phyloP scores from a whole-genome alignment of 2,888 invertebrate genomes.

The Lordiphosa fenestrarum region DNA sequence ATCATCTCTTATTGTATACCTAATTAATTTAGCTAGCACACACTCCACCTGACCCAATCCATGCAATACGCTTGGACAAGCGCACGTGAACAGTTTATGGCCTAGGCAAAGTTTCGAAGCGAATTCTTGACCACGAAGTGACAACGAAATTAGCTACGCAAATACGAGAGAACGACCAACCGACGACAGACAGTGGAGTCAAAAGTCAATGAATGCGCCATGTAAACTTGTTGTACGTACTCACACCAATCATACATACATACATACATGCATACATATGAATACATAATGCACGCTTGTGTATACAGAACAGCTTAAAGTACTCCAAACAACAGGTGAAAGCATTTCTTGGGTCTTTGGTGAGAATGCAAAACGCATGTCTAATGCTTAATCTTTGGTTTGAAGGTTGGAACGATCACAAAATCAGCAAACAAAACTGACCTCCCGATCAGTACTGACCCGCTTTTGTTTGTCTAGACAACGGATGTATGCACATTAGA shows the following conservation, averaged over 20 bases:
- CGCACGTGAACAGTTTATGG: slow-evolving; percentile 22
- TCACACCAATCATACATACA: slow-evolving; percentile 1
- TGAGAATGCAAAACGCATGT: too few relatives aligned
- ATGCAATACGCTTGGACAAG: background rate
- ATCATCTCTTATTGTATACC: too few relatives aligned
- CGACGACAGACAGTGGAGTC: slow-evolving; percentile 40
- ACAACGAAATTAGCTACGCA: slow-evolving; percentile 29
- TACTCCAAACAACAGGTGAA: background rate
- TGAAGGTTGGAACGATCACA: too few relatives aligned
- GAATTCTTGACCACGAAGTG: slow-evolving; percentile 30
- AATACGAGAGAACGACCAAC: slow-evolving; percentile 16
- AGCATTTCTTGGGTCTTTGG: background rate
- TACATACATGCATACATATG: background rate
- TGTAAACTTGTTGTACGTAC: slow-evolving; percentile 31
- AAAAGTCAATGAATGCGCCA: slow-evolving; percentile 62
- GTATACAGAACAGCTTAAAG: background rate
- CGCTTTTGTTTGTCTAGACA: too few relatives aligned
- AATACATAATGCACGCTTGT: slow-evolving; percentile 4
- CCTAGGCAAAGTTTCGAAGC: slow-evolving; percentile 19
- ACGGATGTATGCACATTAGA: too few relatives aligned
- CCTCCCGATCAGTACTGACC: too few relatives aligned
- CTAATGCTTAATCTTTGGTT: too few relatives aligned
- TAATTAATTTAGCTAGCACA: too few relatives aligned
- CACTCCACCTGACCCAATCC: too few relatives aligned
- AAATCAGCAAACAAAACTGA: too few relatives aligned